These are phyloP conservation scores for Deilephila elpenor DNA, from an alignment of 2,888 invertebrate species.

Conservation along the genomic window DNA sequence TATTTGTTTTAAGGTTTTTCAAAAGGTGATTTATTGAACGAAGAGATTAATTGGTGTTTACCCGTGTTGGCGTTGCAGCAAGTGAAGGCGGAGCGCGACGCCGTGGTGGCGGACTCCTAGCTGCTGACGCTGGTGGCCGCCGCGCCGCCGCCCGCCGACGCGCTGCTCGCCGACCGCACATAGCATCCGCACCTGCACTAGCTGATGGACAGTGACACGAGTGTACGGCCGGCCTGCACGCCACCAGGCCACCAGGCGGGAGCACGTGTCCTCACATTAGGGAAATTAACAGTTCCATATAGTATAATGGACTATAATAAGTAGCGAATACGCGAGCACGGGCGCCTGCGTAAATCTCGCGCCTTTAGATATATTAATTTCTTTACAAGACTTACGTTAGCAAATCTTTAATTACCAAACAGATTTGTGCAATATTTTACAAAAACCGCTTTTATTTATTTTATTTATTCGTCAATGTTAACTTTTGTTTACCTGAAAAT, in stretches of 20 bases:
- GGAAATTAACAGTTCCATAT: conserved; percentile 10
- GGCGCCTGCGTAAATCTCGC: background rate
- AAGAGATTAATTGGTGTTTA: background rate
- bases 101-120: conserved; percentile 83
- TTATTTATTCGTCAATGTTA: conserved; percentile 27
- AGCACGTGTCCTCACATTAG: background rate
- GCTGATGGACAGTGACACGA: background rate
- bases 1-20: too few species aligned
- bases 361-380: conserved; percentile 20
- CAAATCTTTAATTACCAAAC: conserved; percentile 30
- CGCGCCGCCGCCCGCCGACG: conserved; percentile 46
- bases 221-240: too few species aligned
- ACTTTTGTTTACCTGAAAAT: conserved; percentile 28
- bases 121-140: conserved; percentile 64
- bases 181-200: background rate
- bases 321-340: background rate
- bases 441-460: conserved; percentile 27
- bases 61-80: conserved; percentile 74
- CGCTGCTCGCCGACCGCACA: conserved; percentile 1
- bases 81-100: conserved; percentile 89
- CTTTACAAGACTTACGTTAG: conserved; percentile 29
- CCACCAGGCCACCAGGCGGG: background rate
- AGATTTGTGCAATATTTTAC: conserved; percentile 59
- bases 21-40: too few species aligned
- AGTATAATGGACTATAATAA: background rate